Conservation (phyloP, 2,888 invertebrate genomes). For the Ophion costatus region DNA sequence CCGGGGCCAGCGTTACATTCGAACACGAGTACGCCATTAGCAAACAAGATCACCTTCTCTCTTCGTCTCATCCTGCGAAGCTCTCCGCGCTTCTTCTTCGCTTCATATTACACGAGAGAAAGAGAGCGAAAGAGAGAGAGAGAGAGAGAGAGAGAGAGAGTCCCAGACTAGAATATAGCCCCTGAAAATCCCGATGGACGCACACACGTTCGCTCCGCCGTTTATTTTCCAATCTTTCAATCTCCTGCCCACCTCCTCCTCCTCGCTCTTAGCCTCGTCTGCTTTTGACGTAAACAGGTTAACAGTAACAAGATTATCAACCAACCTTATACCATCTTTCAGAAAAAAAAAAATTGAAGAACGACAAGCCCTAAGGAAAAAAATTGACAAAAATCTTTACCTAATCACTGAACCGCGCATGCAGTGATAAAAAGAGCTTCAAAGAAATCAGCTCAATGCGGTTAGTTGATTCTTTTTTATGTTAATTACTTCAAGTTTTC, state of each 20-base stretch:
- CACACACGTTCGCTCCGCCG: constrained; percentile 2
- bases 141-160: neutral
- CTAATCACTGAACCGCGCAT: no score
- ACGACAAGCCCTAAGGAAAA: constrained; percentile 67
- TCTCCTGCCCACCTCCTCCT: constrained; percentile 13
- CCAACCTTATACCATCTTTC: neutral
- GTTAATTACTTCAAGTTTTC: no score
- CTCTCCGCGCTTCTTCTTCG: constrained; percentile 47
- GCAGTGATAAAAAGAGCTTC: no score
- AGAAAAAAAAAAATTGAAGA: neutral
- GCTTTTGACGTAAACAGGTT: neutral
- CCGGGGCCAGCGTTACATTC: constrained; percentile 77
- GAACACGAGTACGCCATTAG: constrained; percentile 83
- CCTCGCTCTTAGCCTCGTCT: constrained; percentile 16
- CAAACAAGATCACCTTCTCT: constrained; percentile 81
- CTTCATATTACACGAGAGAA: neutral
- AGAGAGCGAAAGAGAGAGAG: neutral
- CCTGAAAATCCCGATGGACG: constrained; percentile 26
- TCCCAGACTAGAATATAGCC: constrained; percentile 46
- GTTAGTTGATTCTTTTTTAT: no score
- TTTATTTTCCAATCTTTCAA: constrained; percentile 54
- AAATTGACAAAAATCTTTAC: neutral
- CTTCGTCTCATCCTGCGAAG: constrained; percentile 49
- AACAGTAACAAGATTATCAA: constrained; percentile 28
- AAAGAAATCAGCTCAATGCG: no score